Base-by-base conservation (phyloP, 2,888 invertebrate species). In the Drosophila limbata region DNA sequence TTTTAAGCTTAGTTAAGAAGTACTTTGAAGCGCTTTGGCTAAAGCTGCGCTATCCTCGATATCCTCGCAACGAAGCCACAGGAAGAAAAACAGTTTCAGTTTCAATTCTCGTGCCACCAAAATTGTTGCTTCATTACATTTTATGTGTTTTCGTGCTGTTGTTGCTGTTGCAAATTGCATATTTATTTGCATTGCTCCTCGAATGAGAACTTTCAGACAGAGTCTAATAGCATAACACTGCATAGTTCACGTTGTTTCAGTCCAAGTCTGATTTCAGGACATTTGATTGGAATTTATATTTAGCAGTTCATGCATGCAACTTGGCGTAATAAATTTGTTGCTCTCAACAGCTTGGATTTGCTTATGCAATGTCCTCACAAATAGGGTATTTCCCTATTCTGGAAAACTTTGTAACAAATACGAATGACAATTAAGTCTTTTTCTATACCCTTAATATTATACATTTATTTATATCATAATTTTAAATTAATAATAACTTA, bases 1-100 rank as follows among this genome's bases (percentile, higher is more conserved):
- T 84, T 78, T 88, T 84, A 88, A 84, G 84, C 89, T 83, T 75
- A 83, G 75, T 76, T 88, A 83, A 83, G 84, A 79, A 80, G 70
- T 84, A 80, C 88, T 88, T 88, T 72, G 68, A 73, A 69, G 64
- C 73, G 80, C 80, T 80, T 85, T 85, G 48, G 64, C 67, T 28
- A 77, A 82, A 77, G 86, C 88, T 74, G 73, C 72, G 65, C 74
- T 59, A 72, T n/a, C n/a, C n/a, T n/a, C n/a, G 81, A 75, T 88
- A 80, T 73, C 69, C 83, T 75, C 69, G 77, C 64, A 39, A 44
- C 21, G 55, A 50, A 40, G 45, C 17, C 35, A 28, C 28, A 39
- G 42, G 15, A 40, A 28, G 17, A 28, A 13, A 31, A 13, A 28
- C 42, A 57, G 11, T 40, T 39, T 28, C 31, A 67, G 19, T 57